Conservation (phyloP, 2,797 vertebrate species). For the Sebastes trivittatus region DNA sequence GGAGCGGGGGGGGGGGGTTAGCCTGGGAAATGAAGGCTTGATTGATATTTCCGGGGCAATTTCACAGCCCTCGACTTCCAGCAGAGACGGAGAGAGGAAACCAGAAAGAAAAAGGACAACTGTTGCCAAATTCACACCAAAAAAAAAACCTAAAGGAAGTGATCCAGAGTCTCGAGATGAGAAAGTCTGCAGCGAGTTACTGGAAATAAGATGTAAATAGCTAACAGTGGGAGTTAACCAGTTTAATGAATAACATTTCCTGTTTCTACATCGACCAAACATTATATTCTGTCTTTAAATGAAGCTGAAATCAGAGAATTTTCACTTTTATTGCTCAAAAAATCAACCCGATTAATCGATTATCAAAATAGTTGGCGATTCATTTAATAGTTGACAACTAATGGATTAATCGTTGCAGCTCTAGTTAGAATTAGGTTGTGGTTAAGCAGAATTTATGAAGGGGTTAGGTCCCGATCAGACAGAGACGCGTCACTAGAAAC, state of each 20-base stretch:
- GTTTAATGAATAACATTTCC: neutral
- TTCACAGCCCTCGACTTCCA: conserved; percentile 66
- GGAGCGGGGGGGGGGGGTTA: neutral
- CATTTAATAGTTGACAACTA: no score
- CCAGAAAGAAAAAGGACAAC: conserved; percentile 4
- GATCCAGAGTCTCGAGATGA: conserved; percentile 1
- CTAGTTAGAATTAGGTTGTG: no score
- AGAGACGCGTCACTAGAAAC: no score
- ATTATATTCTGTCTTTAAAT: neutral
- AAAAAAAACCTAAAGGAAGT: conserved; percentile 4
- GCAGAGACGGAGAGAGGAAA: conserved; percentile 31
- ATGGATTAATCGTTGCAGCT: no score
- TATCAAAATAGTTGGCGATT: no score
- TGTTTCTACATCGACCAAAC: neutral
- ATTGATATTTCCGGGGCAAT: conserved; percentile 72
- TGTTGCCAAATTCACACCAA: neutral
- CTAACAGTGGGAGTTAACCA: neutral
- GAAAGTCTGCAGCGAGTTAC: neutral
- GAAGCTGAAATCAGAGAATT: neutral
- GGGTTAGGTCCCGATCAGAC: no score
- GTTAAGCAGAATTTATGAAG: no score
- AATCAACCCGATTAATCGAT: no score
- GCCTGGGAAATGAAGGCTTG: conserved; percentile 46
- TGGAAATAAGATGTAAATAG: neutral
- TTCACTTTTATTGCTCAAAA: no score